Base-by-base conservation (phyloP, 1,140 invertebrate species). In the Meloidogyne hapla region DNA sequence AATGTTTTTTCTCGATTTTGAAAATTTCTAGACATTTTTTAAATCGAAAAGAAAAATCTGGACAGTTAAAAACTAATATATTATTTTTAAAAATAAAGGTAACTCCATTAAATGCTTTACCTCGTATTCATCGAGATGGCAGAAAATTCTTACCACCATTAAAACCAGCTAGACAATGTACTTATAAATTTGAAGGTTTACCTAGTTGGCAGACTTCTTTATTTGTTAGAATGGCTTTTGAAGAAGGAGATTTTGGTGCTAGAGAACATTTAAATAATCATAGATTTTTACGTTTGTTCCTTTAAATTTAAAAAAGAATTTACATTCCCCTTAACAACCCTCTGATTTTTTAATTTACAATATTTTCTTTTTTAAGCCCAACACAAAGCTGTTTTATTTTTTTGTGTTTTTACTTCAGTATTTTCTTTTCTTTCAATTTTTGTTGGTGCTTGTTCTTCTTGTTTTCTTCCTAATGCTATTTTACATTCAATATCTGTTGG, bases 341-440 rank as follows among this genome's bases (percentile, higher is more conserved):
- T n/a, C n/a, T n/a, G n/a, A n/a, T 33, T 33, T 33, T 33, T 77
- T 40, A 15, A 18, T 13, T 28, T 25, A 18, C n/a, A 33, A 66
- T 28, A 18, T 68, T 48, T 42, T 12, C 12, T 40, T 25, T 23
- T 69, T 83, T 85, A 65, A 83, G 82, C 82, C 13, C 83, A 83
- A 65, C 83, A 83, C 72, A 83, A 85, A 80, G 84, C 83, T 23
- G 81, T 83, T 33, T 56, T 83, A 26, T 83, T 83, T 56, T 83
- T 83, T 66, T 87, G 79, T 15, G 77, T 86, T 66, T 81, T 83
- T 63, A 64, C 81, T 21, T 38, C 84, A 10, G 68, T 83, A 45
- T 83, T 83, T 64, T 61, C 81, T 15, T 65, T 83, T 15, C 84
- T 83, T 23, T 79, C 84, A 42, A 80, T 86, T 38, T 38, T 83